Percentiles rank a stretch among this genome's conserved stretches.
These are phyloP conservation scores for Acrossocheilus fasciatus DNA, from an alignment of 2,797 vertebrate genomes.

Conservation along the genomic window DNA sequence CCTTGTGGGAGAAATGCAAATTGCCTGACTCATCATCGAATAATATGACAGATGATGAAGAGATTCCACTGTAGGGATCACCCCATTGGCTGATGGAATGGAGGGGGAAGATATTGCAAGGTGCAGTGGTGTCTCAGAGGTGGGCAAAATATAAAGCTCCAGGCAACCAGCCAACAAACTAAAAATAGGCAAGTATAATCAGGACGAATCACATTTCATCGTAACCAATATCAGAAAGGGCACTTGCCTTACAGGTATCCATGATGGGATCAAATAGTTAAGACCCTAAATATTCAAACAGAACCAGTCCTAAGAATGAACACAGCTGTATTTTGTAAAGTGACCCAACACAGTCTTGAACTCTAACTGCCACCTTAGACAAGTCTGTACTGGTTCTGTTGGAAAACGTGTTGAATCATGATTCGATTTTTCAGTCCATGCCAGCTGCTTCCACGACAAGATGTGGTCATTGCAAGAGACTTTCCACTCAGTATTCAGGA, in stretches of 20 bases:
- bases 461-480: background rate
- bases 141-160: slow-evolving; percentile 61
- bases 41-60: slow-evolving; percentile 61
- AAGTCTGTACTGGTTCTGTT: slow-evolving; percentile 4
- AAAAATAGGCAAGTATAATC: slow-evolving; percentile 65
- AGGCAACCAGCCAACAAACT: slow-evolving; percentile 59
- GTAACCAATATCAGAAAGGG: slow-evolving; percentile 33
- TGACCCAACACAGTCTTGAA: slow-evolving; percentile 2
- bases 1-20: slow-evolving; percentile 48
- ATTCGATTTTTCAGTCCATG: background rate
- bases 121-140: slow-evolving; percentile 43
- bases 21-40: slow-evolving; percentile 54
- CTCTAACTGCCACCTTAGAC: slow-evolving; percentile 12
- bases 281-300: background rate
- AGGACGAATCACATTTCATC: slow-evolving; percentile 57
- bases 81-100: slow-evolving; percentile 31
- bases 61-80: slow-evolving; percentile 46
- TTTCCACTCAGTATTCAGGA: slow-evolving; percentile 59
- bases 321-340: background rate
- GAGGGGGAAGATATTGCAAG: background rate
- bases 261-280: background rate
- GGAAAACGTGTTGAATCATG: background rate
- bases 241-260: slow-evolving; percentile 11
- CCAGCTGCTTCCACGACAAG: slow-evolving; percentile 21
- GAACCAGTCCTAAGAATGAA: background rate